Conservation (phyloP, 2,113 vertebrate species). For the Urocynchramus pylzowi region DNA sequence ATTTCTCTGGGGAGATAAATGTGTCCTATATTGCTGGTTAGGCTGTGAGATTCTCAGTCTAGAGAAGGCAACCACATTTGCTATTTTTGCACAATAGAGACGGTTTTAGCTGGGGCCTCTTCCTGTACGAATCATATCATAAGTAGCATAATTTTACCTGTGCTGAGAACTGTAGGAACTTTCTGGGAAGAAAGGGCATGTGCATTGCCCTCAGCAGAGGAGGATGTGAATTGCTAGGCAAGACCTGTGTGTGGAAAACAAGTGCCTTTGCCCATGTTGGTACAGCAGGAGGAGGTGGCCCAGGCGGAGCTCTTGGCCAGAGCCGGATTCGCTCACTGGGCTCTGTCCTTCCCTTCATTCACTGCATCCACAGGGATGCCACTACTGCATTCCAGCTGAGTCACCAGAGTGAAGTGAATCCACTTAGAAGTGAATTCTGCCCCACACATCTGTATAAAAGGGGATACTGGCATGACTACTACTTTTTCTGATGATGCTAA, state of each 20-base stretch:
- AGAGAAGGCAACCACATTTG: not conserved
- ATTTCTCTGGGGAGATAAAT: not conserved
- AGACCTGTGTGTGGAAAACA: not conserved
- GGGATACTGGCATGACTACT: not conserved
- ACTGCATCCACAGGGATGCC: not conserved
- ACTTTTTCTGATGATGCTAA: not conserved
- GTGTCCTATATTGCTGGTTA: not conserved
- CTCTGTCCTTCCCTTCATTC: not conserved
- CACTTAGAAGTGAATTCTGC: not conserved
- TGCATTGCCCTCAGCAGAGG: not conserved
- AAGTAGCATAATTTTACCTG: not conserved
- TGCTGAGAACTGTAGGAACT: not conserved
- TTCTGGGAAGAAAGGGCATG: not conserved
- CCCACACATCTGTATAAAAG: not conserved
- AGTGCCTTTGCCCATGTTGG: accelerated
- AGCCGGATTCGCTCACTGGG: accelerated
- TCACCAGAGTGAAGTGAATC: not conserved
- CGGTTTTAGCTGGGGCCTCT: not conserved
- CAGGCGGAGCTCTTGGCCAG: not conserved
- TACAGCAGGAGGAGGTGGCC: not conserved
- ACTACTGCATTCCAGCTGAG: not conserved
- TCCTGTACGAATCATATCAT: not conserved
- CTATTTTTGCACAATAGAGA: not conserved
- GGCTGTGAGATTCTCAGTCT: not conserved
- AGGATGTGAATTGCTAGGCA: not conserved